phyloP scores from a whole-genome alignment of 2,797 vertebrate species.

The Hylomyscus alleni region DNA sequence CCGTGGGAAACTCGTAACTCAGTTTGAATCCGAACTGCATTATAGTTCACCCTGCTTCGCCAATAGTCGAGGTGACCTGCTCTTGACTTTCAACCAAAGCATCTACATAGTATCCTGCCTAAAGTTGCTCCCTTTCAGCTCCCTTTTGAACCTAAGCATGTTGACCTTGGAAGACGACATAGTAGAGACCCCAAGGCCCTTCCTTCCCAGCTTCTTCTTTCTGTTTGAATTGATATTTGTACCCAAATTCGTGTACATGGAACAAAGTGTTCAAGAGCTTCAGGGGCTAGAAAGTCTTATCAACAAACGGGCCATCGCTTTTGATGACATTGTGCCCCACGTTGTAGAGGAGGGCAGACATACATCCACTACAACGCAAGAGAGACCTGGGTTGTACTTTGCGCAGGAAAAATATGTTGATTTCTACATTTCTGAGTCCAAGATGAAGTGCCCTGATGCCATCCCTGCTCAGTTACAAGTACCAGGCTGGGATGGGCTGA shows the following conservation, averaged over 20 bases:
- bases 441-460: neutral
- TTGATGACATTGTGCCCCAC: conserved; percentile 66
- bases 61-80: conserved; percentile 82
- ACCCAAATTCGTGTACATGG: conserved; percentile 87
- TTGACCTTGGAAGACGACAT: conserved; percentile 59
- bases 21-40: conserved; percentile 74
- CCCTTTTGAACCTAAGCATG: conserved; percentile 54
- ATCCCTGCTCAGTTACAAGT: conserved; percentile 52
- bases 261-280: conserved; percentile 74
- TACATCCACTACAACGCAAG: neutral
- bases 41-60: conserved; percentile 85
- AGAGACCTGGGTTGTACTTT: neutral
- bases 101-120: conserved; percentile 84
- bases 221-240: conserved; percentile 78
- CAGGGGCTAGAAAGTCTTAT: conserved; percentile 65
- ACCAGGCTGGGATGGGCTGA: conserved; percentile 61
- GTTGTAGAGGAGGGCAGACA: conserved; percentile 62
- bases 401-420: neutral
- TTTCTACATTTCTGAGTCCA: neutral
- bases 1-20: conserved; percentile 72
- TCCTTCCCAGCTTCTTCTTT: conserved; percentile 79
- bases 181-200: conserved; percentile 77
- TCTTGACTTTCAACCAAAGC: conserved; percentile 80
- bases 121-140: conserved; percentile 66
- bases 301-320: conserved; percentile 72